These are phyloP conservation scores for Pristionchus exspectatus DNA, from an alignment of 2,888 invertebrate species.

Conservation along the genomic window DNA sequence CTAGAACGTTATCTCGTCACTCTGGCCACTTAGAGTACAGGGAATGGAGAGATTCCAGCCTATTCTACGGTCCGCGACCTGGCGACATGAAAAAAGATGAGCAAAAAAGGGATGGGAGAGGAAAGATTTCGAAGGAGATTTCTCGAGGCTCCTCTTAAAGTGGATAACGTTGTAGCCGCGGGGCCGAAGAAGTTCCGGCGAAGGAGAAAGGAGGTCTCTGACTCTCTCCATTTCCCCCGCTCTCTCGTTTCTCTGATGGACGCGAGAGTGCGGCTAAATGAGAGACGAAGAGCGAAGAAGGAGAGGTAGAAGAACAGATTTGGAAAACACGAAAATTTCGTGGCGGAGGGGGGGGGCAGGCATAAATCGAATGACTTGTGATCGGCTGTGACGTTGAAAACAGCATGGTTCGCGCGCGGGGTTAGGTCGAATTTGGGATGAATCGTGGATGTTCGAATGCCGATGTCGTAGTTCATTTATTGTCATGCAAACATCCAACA, in stretches of 20 bases:
- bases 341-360: neutral
- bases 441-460: no score
- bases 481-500: no score
- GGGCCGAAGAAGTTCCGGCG: slow-evolving; percentile 26
- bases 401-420: neutral
- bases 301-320: slow-evolving; percentile 3
- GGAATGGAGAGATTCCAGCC: neutral
- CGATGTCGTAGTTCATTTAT: no score
- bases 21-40: neutral
- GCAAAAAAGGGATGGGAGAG: neutral
- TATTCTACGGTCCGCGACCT: neutral
- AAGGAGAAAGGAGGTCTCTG: neutral
- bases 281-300: neutral
- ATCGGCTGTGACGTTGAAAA: neutral
- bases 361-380: slow-evolving; percentile 10
- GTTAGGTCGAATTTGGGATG: no score
- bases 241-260: neutral
- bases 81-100: neutral
- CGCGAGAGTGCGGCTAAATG: neutral
- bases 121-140: slow-evolving; percentile 13
- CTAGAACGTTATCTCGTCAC: neutral
- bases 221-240: neutral
- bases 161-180: slow-evolving; percentile 35
- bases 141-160: slow-evolving; percentile 2
- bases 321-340: neutral